Percentiles rank a stretch among this genome's conserved stretches.
Conservation (phyloP, 2,888 invertebrate species). For the Andrena marginata region DNA sequence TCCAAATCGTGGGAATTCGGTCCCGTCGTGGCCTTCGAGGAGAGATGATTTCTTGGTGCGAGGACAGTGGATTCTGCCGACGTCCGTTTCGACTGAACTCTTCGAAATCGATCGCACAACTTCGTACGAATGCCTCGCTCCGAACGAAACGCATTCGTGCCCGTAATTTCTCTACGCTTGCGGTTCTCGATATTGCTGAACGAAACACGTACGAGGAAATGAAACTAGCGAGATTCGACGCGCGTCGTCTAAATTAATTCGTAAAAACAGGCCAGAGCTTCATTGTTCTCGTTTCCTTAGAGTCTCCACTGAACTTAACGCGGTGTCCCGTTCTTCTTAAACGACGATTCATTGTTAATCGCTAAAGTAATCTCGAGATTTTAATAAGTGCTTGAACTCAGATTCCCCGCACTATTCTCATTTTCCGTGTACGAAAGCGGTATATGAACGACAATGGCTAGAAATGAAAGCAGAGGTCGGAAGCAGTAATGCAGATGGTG, state of each 20-base stretch:
- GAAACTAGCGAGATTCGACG: background rate
- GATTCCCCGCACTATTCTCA: constrained; percentile 13
- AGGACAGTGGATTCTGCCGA: constrained; percentile 29
- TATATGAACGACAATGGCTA: constrained; percentile 21
- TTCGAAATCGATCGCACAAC: constrained; percentile 7
- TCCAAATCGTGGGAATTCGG: constrained; percentile 45
- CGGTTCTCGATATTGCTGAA: background rate
- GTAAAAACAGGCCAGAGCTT: background rate
- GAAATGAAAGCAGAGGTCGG: constrained; percentile 61
- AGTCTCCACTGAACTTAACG: background rate
- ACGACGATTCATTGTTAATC: background rate
- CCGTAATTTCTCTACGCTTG: background rate
- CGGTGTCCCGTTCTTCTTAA: background rate
- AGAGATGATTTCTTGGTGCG: constrained; percentile 12
- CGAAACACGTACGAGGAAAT: constrained; percentile 3
- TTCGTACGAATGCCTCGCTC: constrained; percentile 21
- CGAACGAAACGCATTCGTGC: constrained; percentile 15
- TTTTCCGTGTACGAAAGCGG: background rate
- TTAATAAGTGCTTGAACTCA: background rate
- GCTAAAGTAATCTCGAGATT: constrained; percentile 1
- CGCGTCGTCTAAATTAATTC: background rate
- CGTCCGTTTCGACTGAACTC: constrained; percentile 14
- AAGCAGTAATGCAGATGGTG: constrained; percentile 78
- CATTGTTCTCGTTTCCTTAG: background rate
- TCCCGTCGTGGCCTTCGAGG: constrained; percentile 46